phyloP scores from a whole-genome alignment of 2,113 vertebrate genomes.

The Nothobranchius kuhntae region DNA sequence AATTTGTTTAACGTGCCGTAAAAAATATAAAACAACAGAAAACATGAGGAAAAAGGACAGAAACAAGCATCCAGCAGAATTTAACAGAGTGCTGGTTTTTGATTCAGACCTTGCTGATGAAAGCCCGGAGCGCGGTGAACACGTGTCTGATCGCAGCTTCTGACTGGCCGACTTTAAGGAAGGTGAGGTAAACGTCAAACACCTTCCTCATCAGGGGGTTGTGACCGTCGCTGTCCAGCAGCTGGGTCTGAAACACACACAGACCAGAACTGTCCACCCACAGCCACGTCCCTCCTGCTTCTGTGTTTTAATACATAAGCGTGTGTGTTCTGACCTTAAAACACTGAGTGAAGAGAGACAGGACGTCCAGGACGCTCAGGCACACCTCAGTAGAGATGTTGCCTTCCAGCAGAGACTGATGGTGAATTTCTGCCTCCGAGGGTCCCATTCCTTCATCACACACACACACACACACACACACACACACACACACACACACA shows the following conservation, averaged over 20 bases:
- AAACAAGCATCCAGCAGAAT: neutral
- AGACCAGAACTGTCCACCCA: neutral
- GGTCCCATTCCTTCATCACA: slow-evolving; percentile 79
- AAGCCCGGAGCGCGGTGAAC: slow-evolving; percentile 90
- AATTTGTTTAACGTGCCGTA: no score
- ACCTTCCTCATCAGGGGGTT: slow-evolving; percentile 96
- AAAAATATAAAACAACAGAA: no score
- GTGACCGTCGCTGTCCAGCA: slow-evolving; percentile 91
- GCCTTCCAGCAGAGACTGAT: slow-evolving; percentile 92
- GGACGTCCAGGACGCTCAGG: slow-evolving; percentile 89
- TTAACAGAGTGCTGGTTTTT: neutral
- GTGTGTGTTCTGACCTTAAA: slow-evolving; percentile 85
- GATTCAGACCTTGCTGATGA: slow-evolving; percentile 90
- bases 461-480: neutral
- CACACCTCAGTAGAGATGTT: slow-evolving; percentile 91
- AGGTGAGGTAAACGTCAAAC: slow-evolving; percentile 93
- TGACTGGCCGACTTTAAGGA: slow-evolving; percentile 91
- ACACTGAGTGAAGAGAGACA: slow-evolving; percentile 90
- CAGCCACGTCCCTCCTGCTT: no score
- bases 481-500: no score
- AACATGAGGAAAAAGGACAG: no score
- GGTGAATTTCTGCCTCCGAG: slow-evolving; percentile 90
- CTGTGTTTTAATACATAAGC: no score
- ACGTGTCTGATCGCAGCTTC: slow-evolving; percentile 90
- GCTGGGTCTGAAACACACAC: slow-evolving; percentile 82